Base-by-base conservation (phyloP, 2,888 invertebrate genomes). In the Trissolcus brochymenae region DNA sequence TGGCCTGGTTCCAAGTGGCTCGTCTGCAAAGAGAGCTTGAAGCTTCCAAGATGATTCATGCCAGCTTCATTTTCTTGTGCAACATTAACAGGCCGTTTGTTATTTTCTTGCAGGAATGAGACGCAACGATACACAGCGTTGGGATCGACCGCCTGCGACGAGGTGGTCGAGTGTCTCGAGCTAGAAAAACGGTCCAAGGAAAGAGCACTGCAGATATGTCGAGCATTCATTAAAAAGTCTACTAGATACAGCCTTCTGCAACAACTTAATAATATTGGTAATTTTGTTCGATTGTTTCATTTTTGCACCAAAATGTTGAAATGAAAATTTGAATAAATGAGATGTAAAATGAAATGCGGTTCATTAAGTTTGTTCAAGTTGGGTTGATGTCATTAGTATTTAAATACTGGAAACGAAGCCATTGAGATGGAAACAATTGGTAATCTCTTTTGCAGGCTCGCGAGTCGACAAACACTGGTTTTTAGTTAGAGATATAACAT, bases 401-500 rank as follows among this genome's bases (percentile, higher is more conserved):
- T 9, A 35, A 49, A 41, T 51, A 17, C 19, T n/a, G 3, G 17
- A 50, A 40, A n/a, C 7, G 65, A 65, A 65, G 46, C 46, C 49
- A 6, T 1, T 46, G n/a, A 46, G 16, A 14, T 14, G 16, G 46
- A 46, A 16, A 14, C 13, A 46, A 46, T 46, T 14, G 16, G 46
- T 46, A 35, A 35, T 16, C 16, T 46, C 1, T 14, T 46, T 46
- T 82, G 3, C 80, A 92, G 92, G 97, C 9, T 95, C 95, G 49
- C 92, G 97, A 65, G 91, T 94, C 62, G 95, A 95, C 89, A 97
- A 97, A 88, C 94, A 96, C 88, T 98, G 97, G 97, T 97, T 97
- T 88, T 93, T 95, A 25, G 94, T 97, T 74, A 94, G 94, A 84
- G 97, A 97, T 89, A 93, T 93, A 82, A 93, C 94, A 60, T 92